Evolutionary conservation across 2,888 invertebrate genomes (phyloP), one percentile per base, ranked within the genome.

Genomic region (Seira sanloemensis): DNA sequence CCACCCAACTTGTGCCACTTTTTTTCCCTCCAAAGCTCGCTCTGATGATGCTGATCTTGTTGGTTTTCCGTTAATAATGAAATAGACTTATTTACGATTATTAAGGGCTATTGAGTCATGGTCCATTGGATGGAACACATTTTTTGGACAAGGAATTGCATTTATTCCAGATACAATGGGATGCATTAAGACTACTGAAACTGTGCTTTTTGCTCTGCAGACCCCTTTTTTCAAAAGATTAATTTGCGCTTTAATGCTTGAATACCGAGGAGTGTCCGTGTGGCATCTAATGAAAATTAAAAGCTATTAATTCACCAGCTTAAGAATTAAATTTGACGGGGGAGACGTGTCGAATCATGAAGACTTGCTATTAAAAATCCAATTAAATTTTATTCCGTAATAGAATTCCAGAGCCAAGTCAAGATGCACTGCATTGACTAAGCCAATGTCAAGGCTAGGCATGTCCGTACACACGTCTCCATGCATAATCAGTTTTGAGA

Each of bases 1-100:
- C 58, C 58, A 58, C 58, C 58, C 58, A 58, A 58, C 58, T 58
- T 58, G 58, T n/a, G 9, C n/a, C n/a, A 58, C 58, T n/a, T 58
- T 12, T 18, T 58, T 37, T 37, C 37, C 37, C 37, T 37, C 12
- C 12, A n/a, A n/a, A n/a, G n/a, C n/a, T n/a, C n/a, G n/a, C n/a
- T n/a, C n/a, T n/a, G n/a, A n/a, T n/a, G n/a, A n/a, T n/a, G n/a
- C 37, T 37, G 37, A 37, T 12, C 12, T 12, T 4, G 37, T 37
- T 37, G 7, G 7, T 58, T 18, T 58, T 58, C n/a, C n/a, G 5
- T 9, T 58, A 58, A 58, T 58, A 58, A 58, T 58, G 58, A 58
- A 58, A 58, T 58, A 58, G 58, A 58, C 58, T 58, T 58, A n/a
- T 58, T 58, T 58, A 58, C 18, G 58, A 58, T 58, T 58, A 58